phyloP scores from a whole-genome alignment of 2,888 invertebrate species.

The Ceramica pisi region DNA sequence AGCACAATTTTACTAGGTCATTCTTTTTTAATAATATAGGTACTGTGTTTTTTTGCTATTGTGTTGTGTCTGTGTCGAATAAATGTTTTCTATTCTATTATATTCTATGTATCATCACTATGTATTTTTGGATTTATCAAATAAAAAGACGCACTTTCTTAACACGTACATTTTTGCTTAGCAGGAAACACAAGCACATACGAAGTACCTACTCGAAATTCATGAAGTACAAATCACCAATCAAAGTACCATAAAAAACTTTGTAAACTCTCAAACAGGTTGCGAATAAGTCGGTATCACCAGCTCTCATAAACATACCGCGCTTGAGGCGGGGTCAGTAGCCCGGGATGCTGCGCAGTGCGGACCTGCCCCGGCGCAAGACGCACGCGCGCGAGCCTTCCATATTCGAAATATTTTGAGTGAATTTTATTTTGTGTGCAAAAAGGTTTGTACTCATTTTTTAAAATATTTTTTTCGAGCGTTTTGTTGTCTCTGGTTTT shows the following conservation, averaged over 20 bases:
- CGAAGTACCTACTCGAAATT: neutral
- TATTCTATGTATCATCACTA: no score
- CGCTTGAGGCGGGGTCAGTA: conserved; percentile 60
- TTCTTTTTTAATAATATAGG: no score
- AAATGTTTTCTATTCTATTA: no score
- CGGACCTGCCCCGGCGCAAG: conserved; percentile 63
- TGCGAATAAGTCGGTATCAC: conserved; percentile 44
- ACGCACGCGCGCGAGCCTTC: conserved; percentile 59
- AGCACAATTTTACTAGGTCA: no score
- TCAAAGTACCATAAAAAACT: neutral
- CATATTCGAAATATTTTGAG: conserved; percentile 18
- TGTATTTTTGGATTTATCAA: no score
- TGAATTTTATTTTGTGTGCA: conserved; percentile 48
- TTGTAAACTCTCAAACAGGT: conserved; percentile 17
- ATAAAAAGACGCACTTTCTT: no score
- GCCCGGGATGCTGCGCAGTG: conserved; percentile 68
- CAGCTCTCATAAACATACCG: conserved; percentile 35
- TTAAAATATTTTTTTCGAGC: neutral
- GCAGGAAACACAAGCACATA: no score
- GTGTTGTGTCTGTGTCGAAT: no score
- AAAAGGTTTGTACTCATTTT: conserved; percentile 54
- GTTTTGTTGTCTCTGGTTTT: neutral
- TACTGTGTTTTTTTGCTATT: no score
- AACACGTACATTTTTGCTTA: no score
- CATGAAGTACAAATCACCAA: neutral